phyloP scores from a whole-genome alignment of 2,113 vertebrate species.

The Rhizomys pruinosus region DNA sequence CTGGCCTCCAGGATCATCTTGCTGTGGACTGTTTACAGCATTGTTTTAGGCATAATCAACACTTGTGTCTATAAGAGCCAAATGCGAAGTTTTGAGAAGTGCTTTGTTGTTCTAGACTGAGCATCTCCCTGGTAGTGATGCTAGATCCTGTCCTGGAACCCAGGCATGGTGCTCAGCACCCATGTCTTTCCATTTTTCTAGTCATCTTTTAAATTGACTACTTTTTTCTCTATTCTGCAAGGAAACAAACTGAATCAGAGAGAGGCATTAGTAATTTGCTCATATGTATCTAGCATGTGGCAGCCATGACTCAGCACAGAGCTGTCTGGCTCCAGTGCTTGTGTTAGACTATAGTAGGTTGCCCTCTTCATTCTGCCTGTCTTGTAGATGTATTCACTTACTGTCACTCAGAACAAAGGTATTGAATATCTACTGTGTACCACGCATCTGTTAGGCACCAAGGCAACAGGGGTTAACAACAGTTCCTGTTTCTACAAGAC shows the following conservation, averaged over 20 bases:
- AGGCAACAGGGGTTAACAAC: not conserved
- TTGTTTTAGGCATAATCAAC: not conserved
- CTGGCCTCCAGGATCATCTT: rapidly evolving
- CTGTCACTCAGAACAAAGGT: not conserved
- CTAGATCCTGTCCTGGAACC: not conserved
- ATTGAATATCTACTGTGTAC: not conserved
- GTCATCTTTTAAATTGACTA: not conserved
- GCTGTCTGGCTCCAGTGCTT: not conserved
- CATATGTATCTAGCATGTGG: not conserved
- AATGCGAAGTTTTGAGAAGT: not conserved
- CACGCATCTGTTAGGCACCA: not conserved
- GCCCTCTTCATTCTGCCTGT: not conserved
- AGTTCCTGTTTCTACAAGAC: not conserved
- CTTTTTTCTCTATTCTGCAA: not conserved
- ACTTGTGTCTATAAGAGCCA: not conserved
- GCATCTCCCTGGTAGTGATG: not conserved
- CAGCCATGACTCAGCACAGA: not conserved
- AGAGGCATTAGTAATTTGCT: not conserved
- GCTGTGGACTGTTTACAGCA: no score
- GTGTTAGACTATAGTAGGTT: not conserved
- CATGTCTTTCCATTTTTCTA: not conserved
- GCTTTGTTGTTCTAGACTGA: not conserved
- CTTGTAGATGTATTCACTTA: not conserved
- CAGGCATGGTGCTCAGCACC: not conserved
- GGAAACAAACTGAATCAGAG: not conserved